A percentile compares a stretch with the other conserved stretches of the same genome.
These are phyloP conservation scores for Oxyura jamaicensis DNA, from an alignment of 2,113 vertebrate species.

Conservation along the genomic window DNA sequence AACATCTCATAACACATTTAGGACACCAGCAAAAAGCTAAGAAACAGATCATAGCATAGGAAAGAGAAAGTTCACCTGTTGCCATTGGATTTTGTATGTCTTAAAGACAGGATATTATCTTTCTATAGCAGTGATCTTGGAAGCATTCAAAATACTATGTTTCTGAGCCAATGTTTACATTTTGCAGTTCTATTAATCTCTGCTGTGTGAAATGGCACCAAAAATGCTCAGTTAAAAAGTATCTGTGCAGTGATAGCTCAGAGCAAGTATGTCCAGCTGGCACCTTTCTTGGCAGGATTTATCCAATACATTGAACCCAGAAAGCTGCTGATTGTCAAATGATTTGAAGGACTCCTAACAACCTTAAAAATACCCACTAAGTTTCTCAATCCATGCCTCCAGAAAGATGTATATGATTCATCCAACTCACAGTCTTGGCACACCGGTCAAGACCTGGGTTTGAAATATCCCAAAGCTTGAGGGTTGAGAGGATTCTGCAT, in stretches of 20 bases:
- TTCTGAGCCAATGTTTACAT: not conserved
- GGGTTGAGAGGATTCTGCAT: not conserved
- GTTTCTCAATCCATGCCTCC: not conserved
- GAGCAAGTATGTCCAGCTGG: not conserved
- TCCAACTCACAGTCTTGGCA: not conserved
- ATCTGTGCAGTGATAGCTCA: not conserved
- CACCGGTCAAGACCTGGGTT: not conserved
- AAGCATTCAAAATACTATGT: not conserved
- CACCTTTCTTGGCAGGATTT: not conserved
- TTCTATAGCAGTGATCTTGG: not conserved
- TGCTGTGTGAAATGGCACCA: not conserved
- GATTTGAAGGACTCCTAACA: slow-evolving; percentile 10
- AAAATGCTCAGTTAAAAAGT: not conserved
- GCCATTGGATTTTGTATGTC: not conserved
- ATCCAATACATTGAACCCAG: not conserved
- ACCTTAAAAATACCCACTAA: not conserved
- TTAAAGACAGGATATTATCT: not conserved
- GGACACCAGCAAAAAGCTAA: not conserved
- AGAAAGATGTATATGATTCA: not conserved
- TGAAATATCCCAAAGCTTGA: not conserved
- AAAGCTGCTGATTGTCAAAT: not conserved
- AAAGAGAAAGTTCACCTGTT: not conserved
- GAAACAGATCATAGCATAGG: not conserved
- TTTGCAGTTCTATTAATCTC: not conserved
- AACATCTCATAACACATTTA: not conserved